A percentile compares a stretch with the other conserved stretches of the same genome.
Evolutionary conservation across 2,888 invertebrate species (phyloP).

Genomic region (Pharmacophagus antenor): DNA sequence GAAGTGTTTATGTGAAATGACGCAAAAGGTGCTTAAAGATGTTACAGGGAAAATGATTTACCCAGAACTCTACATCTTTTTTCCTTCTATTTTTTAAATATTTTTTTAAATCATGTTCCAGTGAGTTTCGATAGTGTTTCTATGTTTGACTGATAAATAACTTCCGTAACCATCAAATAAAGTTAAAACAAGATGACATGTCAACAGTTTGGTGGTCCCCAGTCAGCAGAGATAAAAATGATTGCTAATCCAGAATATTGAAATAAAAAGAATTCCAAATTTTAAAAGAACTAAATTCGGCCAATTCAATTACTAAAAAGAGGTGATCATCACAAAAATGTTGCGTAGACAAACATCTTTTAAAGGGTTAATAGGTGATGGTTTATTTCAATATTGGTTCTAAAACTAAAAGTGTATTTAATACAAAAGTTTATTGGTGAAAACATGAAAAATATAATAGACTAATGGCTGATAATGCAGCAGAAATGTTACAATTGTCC

Average conservation of each 20-base stretch:
- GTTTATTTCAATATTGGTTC: constrained; percentile 78
- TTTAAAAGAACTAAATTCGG: background rate
- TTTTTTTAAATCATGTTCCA: too few relatives aligned
- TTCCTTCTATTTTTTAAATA: too few relatives aligned
- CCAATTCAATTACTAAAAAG: background rate
- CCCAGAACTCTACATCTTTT: too few relatives aligned
- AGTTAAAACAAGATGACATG: too few relatives aligned
- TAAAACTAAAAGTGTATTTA: constrained; percentile 82
- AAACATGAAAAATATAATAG: constrained; percentile 82
- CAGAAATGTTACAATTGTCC: constrained; percentile 80
- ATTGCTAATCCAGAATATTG: background rate
- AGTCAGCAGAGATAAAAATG: too few relatives aligned
- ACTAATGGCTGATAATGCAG: constrained; percentile 82
- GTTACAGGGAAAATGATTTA: too few relatives aligned
- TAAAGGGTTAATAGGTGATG: constrained; percentile 73
- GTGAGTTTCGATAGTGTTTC: too few relatives aligned
- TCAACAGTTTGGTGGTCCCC: too few relatives aligned
- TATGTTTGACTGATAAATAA: too few relatives aligned
- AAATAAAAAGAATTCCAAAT: background rate
- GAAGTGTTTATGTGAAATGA: too few relatives aligned
- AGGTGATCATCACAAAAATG: constrained; percentile 1
- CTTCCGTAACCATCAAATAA: too few relatives aligned
- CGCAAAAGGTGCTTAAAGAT: too few relatives aligned
- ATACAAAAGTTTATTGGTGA: constrained; percentile 81
- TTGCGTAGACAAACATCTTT: constrained; percentile 60